These are phyloP conservation scores for Potorous gilbertii DNA, from an alignment of 2,797 vertebrate species.

Conservation along the genomic window DNA sequence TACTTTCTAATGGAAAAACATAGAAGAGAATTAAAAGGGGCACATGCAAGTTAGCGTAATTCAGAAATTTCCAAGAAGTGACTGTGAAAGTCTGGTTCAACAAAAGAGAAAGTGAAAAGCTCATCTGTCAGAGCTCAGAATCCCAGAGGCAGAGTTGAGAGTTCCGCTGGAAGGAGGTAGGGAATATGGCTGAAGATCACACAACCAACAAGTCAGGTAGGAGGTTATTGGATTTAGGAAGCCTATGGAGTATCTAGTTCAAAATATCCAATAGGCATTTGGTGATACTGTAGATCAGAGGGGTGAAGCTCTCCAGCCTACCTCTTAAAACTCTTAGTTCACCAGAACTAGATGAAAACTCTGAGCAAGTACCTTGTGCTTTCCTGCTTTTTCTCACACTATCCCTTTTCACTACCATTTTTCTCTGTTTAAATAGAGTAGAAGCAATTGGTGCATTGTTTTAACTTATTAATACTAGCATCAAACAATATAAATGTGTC, in stretches of 20 bases:
- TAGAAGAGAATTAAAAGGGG: neutral
- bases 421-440: conserved; percentile 17
- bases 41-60: neutral
- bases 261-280: neutral
- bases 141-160: neutral
- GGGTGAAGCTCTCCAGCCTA: neutral
- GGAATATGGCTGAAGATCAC: neutral
- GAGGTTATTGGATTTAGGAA: neutral
- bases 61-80: neutral
- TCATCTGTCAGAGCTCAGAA: neutral
- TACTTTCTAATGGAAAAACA: neutral
- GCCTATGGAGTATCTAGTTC: neutral
- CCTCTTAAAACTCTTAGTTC: neutral
- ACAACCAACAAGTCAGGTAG: neutral
- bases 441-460: neutral
- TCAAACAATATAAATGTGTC: conserved; percentile 22
- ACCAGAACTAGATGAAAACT: neutral
- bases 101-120: neutral
- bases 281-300: neutral
- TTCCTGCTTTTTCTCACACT: neutral
- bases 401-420: neutral
- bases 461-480: neutral
- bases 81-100: neutral
- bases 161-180: neutral
- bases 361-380: neutral